A percentile compares a stretch with the other conserved stretches of the same genome.
Conservation (phyloP, 2,888 invertebrate species). For the Orthosia cruda region DNA sequence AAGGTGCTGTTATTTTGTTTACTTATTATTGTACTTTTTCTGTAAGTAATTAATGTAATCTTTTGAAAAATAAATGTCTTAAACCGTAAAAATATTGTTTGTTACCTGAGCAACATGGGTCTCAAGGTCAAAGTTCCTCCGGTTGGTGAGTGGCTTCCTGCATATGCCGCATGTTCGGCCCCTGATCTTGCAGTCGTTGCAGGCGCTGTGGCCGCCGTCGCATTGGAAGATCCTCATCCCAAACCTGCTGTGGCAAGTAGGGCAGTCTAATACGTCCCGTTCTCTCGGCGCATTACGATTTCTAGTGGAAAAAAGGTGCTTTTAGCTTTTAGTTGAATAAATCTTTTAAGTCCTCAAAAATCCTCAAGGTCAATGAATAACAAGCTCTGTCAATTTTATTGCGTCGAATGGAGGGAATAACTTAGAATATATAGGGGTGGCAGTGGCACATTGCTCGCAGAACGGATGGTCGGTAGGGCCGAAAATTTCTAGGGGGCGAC, state of each 20-base stretch:
- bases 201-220: conserved; percentile 50
- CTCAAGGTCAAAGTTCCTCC: conserved; percentile 80
- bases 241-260: conserved; percentile 74
- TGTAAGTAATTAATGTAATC: too few relatives aligned
- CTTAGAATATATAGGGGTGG: too few relatives aligned
- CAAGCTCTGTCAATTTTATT: too few relatives aligned
- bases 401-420: too few relatives aligned
- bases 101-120: conserved; percentile 63
- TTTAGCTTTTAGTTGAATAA: too few relatives aligned
- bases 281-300: conserved; percentile 39
- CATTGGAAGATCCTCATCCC: conserved; percentile 79
- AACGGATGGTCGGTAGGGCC: too few relatives aligned
- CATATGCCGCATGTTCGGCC: conserved; percentile 67
- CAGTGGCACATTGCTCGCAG: too few relatives aligned
- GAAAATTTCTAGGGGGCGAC: too few relatives aligned
- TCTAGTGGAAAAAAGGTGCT: not conserved
- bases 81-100: not conserved
- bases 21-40: too few relatives aligned
- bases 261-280: conserved; percentile 72
- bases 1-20: too few relatives aligned
- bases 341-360: not conserved
- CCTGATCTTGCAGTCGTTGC: conserved; percentile 39
- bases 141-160: conserved; percentile 68
- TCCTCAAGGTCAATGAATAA: too few relatives aligned
- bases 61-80: too few relatives aligned